Conservation (phyloP, 2,113 vertebrate species). For the Thalassarche chlororhynchos region DNA sequence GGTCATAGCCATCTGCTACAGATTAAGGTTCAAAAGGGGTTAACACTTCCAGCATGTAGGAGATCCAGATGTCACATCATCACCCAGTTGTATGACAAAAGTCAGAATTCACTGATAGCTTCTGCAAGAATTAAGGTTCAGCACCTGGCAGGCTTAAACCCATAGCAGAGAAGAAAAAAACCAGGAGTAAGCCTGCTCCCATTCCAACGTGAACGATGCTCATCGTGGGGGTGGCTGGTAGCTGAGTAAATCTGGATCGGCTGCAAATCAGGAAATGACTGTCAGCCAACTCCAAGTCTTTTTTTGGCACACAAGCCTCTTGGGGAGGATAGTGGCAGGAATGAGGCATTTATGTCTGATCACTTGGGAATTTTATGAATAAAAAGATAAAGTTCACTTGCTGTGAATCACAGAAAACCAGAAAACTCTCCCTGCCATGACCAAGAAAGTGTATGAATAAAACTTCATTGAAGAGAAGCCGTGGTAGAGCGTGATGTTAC, state of each 20-base stretch:
- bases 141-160: not conserved
- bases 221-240: not conserved
- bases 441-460: not conserved
- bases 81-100: not conserved
- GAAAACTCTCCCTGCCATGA: not conserved
- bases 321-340: conserved; percentile 25
- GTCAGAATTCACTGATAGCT: not conserved
- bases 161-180: not conserved
- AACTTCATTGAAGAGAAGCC: not conserved
- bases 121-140: conserved; percentile 8
- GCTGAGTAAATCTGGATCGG: conserved; percentile 34
- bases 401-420: conserved; percentile 22
- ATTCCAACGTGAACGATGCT: not conserved
- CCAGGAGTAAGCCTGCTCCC: not conserved
- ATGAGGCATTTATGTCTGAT: conserved; percentile 40
- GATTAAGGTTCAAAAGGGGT: not conserved
- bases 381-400: conserved; percentile 43
- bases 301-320: conserved; percentile 43
- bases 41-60: not conserved
- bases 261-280: conserved; percentile 49
- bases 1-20: not conserved
- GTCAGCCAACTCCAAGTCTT: conserved; percentile 46
- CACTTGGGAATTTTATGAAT: conserved; percentile 48
- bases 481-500: not conserved
- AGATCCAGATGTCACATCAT: not conserved